These are phyloP conservation scores for Amphiprion clarkii DNA, from an alignment of 2,797 vertebrate genomes.

Conservation along the genomic window DNA sequence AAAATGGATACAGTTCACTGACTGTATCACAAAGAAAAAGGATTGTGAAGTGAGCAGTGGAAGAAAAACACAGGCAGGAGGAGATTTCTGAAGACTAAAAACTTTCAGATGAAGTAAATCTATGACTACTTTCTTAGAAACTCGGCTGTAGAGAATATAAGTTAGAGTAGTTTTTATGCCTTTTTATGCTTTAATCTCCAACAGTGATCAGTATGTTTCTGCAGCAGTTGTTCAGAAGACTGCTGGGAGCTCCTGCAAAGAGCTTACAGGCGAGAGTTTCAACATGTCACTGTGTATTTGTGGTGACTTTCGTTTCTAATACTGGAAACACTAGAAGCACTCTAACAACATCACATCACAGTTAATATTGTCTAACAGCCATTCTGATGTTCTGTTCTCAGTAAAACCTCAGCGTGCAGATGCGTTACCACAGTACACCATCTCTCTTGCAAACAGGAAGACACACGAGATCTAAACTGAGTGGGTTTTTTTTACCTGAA, in stretches of 20 bases:
- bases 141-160: background rate
- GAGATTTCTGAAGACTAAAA: background rate
- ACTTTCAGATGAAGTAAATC: background rate
- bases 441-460: slow-evolving; percentile 72
- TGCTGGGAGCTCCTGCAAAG: background rate
- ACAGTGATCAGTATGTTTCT: background rate
- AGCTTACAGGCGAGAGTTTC: background rate
- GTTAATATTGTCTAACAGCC: slow-evolving; percentile 3
- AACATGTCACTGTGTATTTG: background rate
- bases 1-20: background rate
- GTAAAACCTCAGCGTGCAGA: slow-evolving; percentile 71
- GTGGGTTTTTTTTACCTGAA: background rate
- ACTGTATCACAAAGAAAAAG: background rate
- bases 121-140: too few species aligned
- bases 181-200: background rate
- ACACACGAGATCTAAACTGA: slow-evolving; percentile 17
- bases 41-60: background rate
- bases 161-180: too few species aligned
- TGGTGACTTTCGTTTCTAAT: background rate
- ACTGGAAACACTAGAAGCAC: background rate
- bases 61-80: slow-evolving; percentile 17
- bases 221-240: background rate
- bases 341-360: background rate
- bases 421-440: slow-evolving; percentile 27
- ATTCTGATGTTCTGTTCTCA: slow-evolving; percentile 33